Base-by-base conservation (phyloP, 2,797 vertebrate genomes). In the Polyboroides typus region DNA sequence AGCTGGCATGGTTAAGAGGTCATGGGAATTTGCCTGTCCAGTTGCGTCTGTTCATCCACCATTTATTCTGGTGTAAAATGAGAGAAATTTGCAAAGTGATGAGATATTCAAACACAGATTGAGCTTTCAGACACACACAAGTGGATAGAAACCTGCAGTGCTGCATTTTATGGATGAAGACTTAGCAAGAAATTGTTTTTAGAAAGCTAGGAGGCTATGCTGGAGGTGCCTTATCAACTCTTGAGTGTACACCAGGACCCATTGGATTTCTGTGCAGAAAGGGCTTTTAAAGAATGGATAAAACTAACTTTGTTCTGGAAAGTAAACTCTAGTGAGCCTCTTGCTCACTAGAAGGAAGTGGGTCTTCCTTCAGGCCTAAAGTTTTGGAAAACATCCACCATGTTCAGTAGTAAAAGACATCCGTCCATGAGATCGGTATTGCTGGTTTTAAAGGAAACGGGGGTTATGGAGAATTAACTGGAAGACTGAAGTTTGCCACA, bases 61-160 rank as follows among this genome's bases (percentile, higher is more conserved):
- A 0, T 52, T 91, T 66, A 16, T 73, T 89, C 71, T 31, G 31
- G 29, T 63, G 59, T 88, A 60, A 90, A 94, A 84, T 12, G 48
- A 90, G 89, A 10, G 20, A 44, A 29, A 93, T 92, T 90, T 93
- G 85, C 87, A 89, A 93, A 90, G 83, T 12, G 89, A 80, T 80
- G 92, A 93, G 94, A 70, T 93, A 82, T 31, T 95, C 67, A 92
- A 94, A 94, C 82, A 29, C 22, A 74, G 50, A 12, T 76, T 33
- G 86, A 91, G 71, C 89, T 89, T 93, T 90, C 73, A 95, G 90
- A 48, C 73, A 63, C 71, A 55, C 80, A 23, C 29, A 15, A 38
- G 88, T 92, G 94, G 86, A 86, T 70, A 91, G 95, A 84, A 95
- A 93, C 94, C 94, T 95, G 89, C 85, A 93, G 48, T 55, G 89